A percentile compares a stretch with the other conserved stretches of the same genome.
phyloP scores from a whole-genome alignment of 2,113 vertebrate species.

The Tyrannus savana region DNA sequence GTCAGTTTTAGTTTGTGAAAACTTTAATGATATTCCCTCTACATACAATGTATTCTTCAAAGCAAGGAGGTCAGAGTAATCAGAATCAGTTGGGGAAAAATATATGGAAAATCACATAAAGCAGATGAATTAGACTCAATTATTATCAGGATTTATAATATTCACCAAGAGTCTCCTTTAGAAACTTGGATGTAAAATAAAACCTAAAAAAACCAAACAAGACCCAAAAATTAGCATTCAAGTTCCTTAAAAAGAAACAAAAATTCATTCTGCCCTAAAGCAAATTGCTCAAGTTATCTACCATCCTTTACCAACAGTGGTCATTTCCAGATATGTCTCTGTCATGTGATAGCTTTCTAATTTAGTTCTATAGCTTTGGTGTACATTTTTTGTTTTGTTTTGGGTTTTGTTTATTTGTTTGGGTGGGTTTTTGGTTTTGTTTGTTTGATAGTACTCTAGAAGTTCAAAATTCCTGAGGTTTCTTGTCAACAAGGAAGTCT shows the following conservation, averaged over 20 bases:
- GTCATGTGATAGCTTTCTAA: not conserved
- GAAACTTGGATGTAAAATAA: not conserved
- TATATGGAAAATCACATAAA: not conserved
- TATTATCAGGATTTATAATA: not conserved
- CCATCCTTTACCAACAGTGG: not conserved
- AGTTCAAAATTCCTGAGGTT: slow-evolving; percentile 22
- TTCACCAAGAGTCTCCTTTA: not conserved
- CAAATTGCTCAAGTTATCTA: not conserved
- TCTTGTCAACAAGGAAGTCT: not conserved
- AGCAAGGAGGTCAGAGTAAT: not conserved
- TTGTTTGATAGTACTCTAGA: not conserved
- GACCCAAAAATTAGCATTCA: not conserved
- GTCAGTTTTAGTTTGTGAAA: not conserved
- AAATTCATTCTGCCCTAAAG: not conserved
- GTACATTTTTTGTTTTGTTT: not conserved
- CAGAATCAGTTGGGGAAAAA: not conserved
- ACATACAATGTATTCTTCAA: not conserved
- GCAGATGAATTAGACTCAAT: not conserved
- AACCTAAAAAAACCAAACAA: not conserved
- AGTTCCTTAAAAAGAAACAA: not conserved
- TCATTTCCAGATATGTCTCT: not conserved
- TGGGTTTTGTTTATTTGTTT: not conserved
- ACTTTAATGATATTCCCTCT: not conserved
- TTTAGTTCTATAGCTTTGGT: not conserved
- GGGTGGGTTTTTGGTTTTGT: not conserved